These are phyloP conservation scores for Chrysomela aeneicollis DNA, from an alignment of 2,888 invertebrate species.

Conservation along the genomic window DNA sequence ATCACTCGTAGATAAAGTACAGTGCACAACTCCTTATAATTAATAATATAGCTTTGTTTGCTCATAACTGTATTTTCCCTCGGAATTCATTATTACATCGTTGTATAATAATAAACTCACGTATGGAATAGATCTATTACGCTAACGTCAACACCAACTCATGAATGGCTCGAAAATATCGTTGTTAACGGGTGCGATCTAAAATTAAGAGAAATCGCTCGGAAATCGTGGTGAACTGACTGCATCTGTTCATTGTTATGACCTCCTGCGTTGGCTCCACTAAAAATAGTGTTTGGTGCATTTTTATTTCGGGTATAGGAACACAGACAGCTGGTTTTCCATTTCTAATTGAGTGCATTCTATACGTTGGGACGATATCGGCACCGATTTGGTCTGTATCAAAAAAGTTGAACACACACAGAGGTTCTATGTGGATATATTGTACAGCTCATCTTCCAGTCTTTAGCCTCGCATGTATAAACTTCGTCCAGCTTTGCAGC, in stretches of 20 bases:
- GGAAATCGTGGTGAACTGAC: slow-evolving; percentile 41
- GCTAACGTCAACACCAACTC: not conserved
- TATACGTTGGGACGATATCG: not conserved
- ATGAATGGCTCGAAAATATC: slow-evolving; percentile 42
- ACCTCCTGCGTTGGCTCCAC: slow-evolving; percentile 28
- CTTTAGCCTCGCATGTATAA: no score
- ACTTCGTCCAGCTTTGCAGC: no score
- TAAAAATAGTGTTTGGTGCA: slow-evolving; percentile 22
- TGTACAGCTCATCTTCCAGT: no score
- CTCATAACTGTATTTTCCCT: no score
- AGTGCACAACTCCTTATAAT: no score
- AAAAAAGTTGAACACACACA: no score
- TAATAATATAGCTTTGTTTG: no score
- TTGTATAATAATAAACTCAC: no score
- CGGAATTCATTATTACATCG: no score
- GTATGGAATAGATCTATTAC: not conserved
- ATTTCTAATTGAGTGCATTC: not conserved
- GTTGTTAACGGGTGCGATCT: slow-evolving; percentile 42
- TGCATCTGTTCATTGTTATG: slow-evolving; percentile 38
- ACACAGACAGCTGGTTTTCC: not conserved
- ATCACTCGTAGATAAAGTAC: no score
- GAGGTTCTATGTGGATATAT: no score
- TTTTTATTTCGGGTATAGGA: not conserved
- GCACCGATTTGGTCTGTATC: no score
- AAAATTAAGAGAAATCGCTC: slow-evolving; percentile 37